phyloP scores from a whole-genome alignment of 37 sponge, comb jelly and placozoan genomes.

The Chondrosia reniformis region DNA sequence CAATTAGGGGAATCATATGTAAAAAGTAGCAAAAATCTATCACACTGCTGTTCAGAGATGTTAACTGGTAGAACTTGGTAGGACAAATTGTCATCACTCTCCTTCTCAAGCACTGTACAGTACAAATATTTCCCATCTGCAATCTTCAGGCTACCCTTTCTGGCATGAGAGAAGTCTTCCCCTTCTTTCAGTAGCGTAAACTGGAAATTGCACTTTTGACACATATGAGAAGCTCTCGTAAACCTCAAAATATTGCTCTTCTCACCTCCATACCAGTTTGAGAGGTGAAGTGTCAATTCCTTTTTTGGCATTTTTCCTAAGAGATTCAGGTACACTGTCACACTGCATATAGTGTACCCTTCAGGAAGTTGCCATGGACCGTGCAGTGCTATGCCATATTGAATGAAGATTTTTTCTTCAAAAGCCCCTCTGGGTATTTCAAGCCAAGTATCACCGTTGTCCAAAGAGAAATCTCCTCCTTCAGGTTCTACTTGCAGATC shows the following conservation, averaged over 20 bases:
- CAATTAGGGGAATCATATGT: too few species aligned
- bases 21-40: too few species aligned
- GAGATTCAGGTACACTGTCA: conserved; percentile 1
- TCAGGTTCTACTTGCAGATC: neutral
- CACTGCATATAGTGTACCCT: neutral
- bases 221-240: neutral
- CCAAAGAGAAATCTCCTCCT: neutral
- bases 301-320: neutral
- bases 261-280: neutral
- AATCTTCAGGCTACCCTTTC: too few species aligned
- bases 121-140: too few species aligned
- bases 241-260: neutral
- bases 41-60: too few species aligned
- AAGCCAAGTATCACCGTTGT: neutral
- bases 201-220: neutral
- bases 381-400: neutral
- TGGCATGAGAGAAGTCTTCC: conserved; percentile 9
- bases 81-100: too few species aligned
- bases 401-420: neutral
- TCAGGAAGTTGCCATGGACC: conserved; percentile 5
- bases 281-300: neutral
- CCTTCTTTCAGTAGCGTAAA: neutral
- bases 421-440: neutral
- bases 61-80: too few species aligned
- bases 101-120: too few species aligned